Conservation (phyloP, 2,797 vertebrate species). For the Pogoniulus pusillus region DNA sequence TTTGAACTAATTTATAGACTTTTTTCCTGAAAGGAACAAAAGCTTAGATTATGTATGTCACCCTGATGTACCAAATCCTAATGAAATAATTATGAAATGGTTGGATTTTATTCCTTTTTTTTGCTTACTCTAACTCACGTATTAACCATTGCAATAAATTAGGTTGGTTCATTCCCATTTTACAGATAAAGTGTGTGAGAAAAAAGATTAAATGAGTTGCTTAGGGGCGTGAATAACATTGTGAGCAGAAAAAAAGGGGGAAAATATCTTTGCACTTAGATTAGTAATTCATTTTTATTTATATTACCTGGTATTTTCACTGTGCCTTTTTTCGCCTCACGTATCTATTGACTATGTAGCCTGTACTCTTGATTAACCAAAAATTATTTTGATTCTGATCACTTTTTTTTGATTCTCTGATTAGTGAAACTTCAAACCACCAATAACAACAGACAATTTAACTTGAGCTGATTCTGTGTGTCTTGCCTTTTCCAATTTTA, state of each 20-base stretch:
- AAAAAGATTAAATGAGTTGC: constrained; percentile 46
- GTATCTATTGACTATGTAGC: neutral
- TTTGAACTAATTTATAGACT: constrained; percentile 52
- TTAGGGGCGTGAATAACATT: constrained; percentile 44
- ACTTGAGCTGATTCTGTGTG: neutral
- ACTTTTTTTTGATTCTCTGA: neutral
- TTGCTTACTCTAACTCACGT: constrained; percentile 56
- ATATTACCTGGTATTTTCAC: neutral
- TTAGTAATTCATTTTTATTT: constrained; percentile 39
- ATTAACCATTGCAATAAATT: constrained; percentile 55
- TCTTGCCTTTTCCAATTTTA: constrained; percentile 32
- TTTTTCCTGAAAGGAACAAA: constrained; percentile 61
- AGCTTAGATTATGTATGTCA: constrained; percentile 63
- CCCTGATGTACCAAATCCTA: constrained; percentile 68
- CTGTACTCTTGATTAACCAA: neutral
- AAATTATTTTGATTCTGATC: neutral
- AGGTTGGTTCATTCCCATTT: constrained; percentile 35
- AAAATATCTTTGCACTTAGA: constrained; percentile 7
- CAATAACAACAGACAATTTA: neutral
- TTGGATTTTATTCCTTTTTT: constrained; percentile 61
- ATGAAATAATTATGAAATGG: constrained; percentile 75
- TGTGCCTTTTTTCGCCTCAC: neutral
- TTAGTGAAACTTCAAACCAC: constrained; percentile 3
- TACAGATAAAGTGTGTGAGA: neutral
- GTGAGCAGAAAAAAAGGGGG: neutral